Percentiles rank a stretch among this genome's conserved stretches.
phyloP scores from a whole-genome alignment of 1,140 invertebrate genomes.

The Pygmarrhopalites habei region DNA sequence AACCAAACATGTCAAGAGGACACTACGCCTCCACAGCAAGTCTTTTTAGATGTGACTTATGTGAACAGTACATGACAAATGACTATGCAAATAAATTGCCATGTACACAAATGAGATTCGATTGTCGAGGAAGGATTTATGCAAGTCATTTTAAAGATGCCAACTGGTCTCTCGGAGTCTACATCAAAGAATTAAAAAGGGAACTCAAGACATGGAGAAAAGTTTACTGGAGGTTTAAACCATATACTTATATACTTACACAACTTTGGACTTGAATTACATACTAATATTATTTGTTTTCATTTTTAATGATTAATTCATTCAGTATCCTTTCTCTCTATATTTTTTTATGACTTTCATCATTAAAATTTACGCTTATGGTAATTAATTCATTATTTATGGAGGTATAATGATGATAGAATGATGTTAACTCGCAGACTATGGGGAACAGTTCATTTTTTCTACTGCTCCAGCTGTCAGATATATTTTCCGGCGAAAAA shows the following conservation, averaged over 20 bases:
- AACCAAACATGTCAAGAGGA: conserved; percentile 61
- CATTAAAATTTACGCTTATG: too few relatives aligned
- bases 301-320: conserved; percentile 5
- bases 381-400: too few relatives aligned
- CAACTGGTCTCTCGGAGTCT: conserved; percentile 74
- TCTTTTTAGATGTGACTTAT: conserved; percentile 62
- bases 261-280: too few relatives aligned
- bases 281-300: background rate
- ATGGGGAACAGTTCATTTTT: conserved; percentile 79
- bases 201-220: conserved; percentile 77
- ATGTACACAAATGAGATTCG: conserved; percentile 56
- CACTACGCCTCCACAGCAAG: conserved; percentile 69
- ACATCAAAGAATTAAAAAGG: conserved; percentile 64
- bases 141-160: conserved; percentile 53
- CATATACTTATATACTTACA: too few relatives aligned
- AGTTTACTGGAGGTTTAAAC: conserved; percentile 70
- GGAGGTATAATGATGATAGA: too few relatives aligned
- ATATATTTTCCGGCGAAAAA: conserved; percentile 65
- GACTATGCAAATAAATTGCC: conserved; percentile 45
- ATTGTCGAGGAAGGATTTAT: conserved; percentile 58
- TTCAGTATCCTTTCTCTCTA: too few relatives aligned
- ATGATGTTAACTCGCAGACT: conserved; percentile 44
- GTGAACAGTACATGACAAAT: conserved; percentile 50
- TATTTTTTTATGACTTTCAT: too few relatives aligned
- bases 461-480: conserved; percentile 66